These are phyloP conservation scores for Pedetes capensis DNA, from an alignment of 2,113 vertebrate genomes.

Conservation along the genomic window DNA sequence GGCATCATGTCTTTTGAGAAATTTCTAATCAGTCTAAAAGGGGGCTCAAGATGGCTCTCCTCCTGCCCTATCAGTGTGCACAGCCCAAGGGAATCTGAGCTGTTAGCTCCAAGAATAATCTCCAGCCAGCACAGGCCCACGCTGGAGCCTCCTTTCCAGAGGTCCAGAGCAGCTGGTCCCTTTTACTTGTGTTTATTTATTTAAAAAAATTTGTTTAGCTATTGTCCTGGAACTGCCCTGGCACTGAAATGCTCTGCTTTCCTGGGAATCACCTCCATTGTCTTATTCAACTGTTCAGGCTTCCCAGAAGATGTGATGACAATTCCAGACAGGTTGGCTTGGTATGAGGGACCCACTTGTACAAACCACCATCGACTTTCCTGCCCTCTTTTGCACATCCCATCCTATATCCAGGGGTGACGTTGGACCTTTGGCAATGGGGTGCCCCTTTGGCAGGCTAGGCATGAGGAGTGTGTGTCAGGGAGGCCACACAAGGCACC, in stretches of 20 bases:
- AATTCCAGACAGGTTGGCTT: not conserved
- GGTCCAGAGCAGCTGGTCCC: not conserved
- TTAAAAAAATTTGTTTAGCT: no score
- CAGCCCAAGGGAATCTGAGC: not conserved
- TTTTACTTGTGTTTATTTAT: not conserved
- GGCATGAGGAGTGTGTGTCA: not conserved
- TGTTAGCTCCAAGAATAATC: conserved; percentile 38
- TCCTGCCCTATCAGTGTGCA: conserved; percentile 18
- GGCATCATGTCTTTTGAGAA: conserved; percentile 12
- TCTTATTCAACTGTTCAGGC: not conserved
- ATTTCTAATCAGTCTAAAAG: conserved; percentile 45
- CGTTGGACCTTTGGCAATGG: not conserved
- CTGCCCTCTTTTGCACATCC: not conserved
- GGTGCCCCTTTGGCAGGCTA: not conserved
- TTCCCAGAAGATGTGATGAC: not conserved
- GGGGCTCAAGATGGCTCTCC: not conserved
- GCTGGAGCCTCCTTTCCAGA: not conserved
- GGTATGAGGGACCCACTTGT: not conserved
- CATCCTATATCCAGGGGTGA: not conserved
- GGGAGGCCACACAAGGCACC: not conserved
- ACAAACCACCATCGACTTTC: fast-evolving
- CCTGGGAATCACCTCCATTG: not conserved
- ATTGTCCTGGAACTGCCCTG: not conserved
- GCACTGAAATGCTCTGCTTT: not conserved
- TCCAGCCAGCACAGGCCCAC: not conserved